Percentiles rank a stretch among this genome's conserved stretches.
Conservation (phyloP, 2,888 invertebrate species). For the Rosalia funebris region DNA sequence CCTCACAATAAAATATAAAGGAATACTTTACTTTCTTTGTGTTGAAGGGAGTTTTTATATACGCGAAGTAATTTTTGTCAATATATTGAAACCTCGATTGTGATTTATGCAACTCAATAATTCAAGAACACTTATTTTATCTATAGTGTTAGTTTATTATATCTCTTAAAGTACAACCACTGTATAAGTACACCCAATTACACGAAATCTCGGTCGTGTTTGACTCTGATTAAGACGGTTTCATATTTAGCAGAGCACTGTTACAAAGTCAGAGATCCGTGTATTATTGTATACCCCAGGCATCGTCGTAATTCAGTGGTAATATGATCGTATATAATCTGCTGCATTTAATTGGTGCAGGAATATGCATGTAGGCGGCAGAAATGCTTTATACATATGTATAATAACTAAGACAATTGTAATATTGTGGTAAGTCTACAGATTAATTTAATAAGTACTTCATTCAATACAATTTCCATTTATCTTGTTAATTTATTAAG, state of each 20-base stretch:
- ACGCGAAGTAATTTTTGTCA: no score
- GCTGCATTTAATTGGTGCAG: conserved; percentile 58
- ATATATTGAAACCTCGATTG: no score
- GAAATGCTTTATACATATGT: conserved; percentile 45
- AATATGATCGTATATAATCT: conserved; percentile 60
- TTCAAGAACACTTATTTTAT: no score
- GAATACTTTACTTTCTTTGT: no score
- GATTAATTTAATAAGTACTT: conserved; percentile 14
- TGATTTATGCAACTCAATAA: no score
- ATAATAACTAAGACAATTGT: conserved; percentile 43
- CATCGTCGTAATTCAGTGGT: conserved; percentile 58
- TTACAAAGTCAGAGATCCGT: conserved; percentile 51
- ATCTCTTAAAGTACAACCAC: conserved; percentile 42
- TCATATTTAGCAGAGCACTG: conserved; percentile 50
- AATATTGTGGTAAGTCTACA: conserved; percentile 26
- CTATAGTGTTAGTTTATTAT: conserved; percentile 17
- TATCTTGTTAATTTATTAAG: conserved; percentile 1
- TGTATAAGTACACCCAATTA: conserved; percentile 45
- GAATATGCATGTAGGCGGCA: conserved; percentile 54
- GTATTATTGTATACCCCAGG: conserved; percentile 50
- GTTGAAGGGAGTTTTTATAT: no score
- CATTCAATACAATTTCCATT: conserved; percentile 1
- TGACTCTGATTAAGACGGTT: conserved; percentile 47
- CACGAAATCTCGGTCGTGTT: conserved; percentile 45
- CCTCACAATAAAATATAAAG: no score